A percentile compares a stretch with the other conserved stretches of the same genome.
phyloP scores from a whole-genome alignment of 2,797 vertebrate genomes.

The Cetoscarus ocellatus region DNA sequence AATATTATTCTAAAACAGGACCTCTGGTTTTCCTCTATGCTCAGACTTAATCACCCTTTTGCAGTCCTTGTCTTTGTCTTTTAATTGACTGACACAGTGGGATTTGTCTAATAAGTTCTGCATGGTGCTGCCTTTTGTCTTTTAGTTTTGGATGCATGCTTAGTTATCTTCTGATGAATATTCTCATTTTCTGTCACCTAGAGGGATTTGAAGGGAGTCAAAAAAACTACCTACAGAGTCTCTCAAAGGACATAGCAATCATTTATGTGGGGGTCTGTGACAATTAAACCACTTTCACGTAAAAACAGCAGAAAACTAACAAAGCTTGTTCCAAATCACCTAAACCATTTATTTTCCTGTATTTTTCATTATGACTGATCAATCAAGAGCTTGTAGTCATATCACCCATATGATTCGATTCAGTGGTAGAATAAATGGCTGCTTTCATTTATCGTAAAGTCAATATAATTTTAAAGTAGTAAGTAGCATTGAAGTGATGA shows the following conservation, averaged over 20 bases:
- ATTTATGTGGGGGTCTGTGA: slow-evolving; percentile 38
- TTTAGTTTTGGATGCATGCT: slow-evolving; percentile 34
- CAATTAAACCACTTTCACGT: slow-evolving; percentile 41
- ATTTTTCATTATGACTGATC: not conserved
- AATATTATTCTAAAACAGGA: no score
- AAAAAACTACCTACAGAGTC: slow-evolving; percentile 41
- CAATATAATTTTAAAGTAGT: slow-evolving; percentile 11
- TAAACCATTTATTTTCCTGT: not conserved
- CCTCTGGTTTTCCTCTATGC: no score
- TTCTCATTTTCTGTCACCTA: slow-evolving; percentile 15
- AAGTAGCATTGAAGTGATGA: slow-evolving; percentile 16
- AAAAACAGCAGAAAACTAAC: slow-evolving; percentile 19
- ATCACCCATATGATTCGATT: not conserved
- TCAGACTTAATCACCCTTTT: no score
- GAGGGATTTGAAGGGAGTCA: slow-evolving; percentile 35
- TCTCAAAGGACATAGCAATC: slow-evolving; percentile 1
- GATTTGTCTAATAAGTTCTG: slow-evolving; percentile 17
- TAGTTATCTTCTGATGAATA: slow-evolving; percentile 53
- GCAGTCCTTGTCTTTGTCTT: slow-evolving; percentile 1
- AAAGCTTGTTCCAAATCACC: slow-evolving; percentile 3
- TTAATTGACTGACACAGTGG: slow-evolving; percentile 14
- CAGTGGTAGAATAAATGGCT: not conserved
- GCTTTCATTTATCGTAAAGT: not conserved
- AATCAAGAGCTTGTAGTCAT: not conserved
- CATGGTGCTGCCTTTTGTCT: slow-evolving; percentile 19